Evolutionary conservation across 2,888 invertebrate genomes (phyloP).

Genomic region (Protodeltote pygarga): DNA sequence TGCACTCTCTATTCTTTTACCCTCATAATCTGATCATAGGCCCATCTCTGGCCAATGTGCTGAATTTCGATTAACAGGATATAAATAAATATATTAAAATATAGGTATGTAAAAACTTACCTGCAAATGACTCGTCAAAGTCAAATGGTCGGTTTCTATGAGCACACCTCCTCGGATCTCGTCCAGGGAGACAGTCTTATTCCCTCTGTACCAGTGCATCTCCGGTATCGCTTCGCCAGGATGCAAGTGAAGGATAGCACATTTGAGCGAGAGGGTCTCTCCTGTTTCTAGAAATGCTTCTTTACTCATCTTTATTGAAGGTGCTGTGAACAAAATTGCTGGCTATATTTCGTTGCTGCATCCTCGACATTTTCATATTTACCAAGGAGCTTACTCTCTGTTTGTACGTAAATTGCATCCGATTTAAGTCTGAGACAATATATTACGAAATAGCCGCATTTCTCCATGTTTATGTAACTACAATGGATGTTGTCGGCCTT

Average conservation of each 20-base stretch:
- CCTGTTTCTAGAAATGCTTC: slow-evolving; percentile 80
- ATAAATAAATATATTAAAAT: background rate
- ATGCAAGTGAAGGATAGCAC: slow-evolving; percentile 70
- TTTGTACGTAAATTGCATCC: no score
- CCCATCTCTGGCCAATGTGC: no score
- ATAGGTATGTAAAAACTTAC: slow-evolving; percentile 51
- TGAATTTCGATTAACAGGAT: no score
- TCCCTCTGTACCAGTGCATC: slow-evolving; percentile 76
- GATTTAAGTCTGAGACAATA: no score
- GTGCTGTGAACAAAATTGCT: slow-evolving; percentile 65
- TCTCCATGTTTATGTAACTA: no score
- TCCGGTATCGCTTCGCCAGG: slow-evolving; percentile 66
- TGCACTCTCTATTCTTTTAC: no score
- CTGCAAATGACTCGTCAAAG: slow-evolving; percentile 78
- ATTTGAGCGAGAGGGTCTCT: slow-evolving; percentile 78
- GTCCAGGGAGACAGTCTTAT: slow-evolving; percentile 67
- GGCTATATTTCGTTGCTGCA: no score
- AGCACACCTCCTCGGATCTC: slow-evolving; percentile 82
- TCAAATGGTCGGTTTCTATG: slow-evolving; percentile 77
- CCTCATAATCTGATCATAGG: no score
- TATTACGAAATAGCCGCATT: no score
- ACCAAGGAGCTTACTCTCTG: no score
- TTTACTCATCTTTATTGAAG: slow-evolving; percentile 76
- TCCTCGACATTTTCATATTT: no score
- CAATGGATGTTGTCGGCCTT: no score